phyloP scores from a whole-genome alignment of 2,797 vertebrate species.

The Pachyuromys duprasi region DNA sequence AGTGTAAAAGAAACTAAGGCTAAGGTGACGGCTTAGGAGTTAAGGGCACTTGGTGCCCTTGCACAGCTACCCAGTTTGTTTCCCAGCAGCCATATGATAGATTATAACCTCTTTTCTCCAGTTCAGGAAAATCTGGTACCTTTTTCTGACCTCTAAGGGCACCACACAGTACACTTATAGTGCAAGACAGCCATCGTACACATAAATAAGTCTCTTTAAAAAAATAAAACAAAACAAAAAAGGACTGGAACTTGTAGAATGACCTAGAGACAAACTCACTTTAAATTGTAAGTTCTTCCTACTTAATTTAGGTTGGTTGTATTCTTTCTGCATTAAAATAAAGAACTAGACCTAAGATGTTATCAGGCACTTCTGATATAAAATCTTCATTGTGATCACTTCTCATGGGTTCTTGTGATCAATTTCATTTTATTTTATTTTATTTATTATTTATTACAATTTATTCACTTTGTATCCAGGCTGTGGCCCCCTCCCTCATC shows the following conservation, averaged over 20 bases:
- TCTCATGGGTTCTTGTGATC: constrained; percentile 92
- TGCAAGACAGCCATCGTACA: background rate
- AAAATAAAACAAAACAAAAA: background rate
- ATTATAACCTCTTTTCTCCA: background rate
- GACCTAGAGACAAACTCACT: background rate
- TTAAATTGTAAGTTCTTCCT: constrained; percentile 12
- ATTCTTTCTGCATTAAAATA: constrained; percentile 44
- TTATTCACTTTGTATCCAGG: too few relatives aligned
- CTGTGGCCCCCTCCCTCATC: too few relatives aligned
- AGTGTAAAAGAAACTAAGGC: background rate
- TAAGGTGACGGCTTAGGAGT: background rate
- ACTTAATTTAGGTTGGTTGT: background rate
- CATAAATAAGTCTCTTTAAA: background rate
- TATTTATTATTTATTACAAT: too few relatives aligned
- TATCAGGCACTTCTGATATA: constrained; percentile 93
- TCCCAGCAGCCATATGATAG: background rate
- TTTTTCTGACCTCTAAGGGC: background rate
- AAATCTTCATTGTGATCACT: constrained; percentile 89
- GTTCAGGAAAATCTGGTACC: background rate
- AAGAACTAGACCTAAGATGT: constrained; percentile 87
- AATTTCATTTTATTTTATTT: constrained; percentile 92
- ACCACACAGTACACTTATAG: background rate
- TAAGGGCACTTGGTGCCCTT: background rate
- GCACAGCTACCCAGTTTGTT: background rate
- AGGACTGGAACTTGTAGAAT: background rate